Base-by-base conservation (phyloP, 2,797 vertebrate species). In the Sparidentex hasta region DNA sequence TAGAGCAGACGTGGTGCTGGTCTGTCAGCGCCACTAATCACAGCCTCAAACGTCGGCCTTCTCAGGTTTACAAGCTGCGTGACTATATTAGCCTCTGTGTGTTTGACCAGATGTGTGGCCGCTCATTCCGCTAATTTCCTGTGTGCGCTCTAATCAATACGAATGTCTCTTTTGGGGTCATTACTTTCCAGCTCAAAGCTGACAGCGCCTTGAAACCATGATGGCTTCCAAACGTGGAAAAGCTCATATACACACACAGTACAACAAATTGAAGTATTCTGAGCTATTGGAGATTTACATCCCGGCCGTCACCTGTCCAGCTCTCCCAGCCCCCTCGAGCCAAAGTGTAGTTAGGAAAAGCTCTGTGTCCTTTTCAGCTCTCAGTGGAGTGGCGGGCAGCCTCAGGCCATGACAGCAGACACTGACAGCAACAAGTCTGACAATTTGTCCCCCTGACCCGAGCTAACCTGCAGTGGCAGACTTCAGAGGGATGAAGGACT, bases 371-470 rank as follows among this genome's bases (percentile, higher is more conserved):
- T 41, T 20, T 65, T 78, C 76, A 54, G 41, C 29, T 66, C 7
- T 71, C 41, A 59, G 41, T 21, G 29, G 13, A 72, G 43, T 46
- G 57, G 59, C 4, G 18, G 57, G 44, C 65, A 33, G 74, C 82
- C 79, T 76, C 41, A 1, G 79, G 48, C 58, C 48, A 54, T 41
- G 48, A 29, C 73, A 41, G 23, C 58, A 76, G 72, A 85, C 56
- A 61, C 65, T 3, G 27, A 65, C 44, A 71, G 57, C 71, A 69
- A 66, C 51, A 80, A 73, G 71, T 83, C 68, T 83, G 71, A 78
- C 84, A 71, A 54, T 82, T 80, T 76, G 83, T 85, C 72, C 76
- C 5, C 23, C 47, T 80, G 84, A 89, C 89, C 87, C 64, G 6
- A 17, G 51, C 78, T 83, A 78, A 90, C 84, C 87, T 66, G 43